Base-by-base conservation (phyloP, 2,113 vertebrate species). In the Pogonocichla stellata region DNA sequence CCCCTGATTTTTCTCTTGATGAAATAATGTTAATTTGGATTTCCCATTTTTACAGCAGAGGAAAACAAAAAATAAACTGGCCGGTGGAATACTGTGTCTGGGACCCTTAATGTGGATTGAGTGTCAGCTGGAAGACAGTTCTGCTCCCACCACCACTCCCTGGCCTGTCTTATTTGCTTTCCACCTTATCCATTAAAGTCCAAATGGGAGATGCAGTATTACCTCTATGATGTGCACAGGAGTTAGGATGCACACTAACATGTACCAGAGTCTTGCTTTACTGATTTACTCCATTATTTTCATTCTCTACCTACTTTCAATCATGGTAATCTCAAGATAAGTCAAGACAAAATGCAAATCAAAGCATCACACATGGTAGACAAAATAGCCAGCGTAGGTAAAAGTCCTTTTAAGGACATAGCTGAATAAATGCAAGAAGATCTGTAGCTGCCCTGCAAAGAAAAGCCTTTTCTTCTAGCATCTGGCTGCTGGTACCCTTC, bases 21-120 rank as follows among this genome's bases (percentile, higher is more conserved):
- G 18, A 79, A 89, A 67, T 51, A 74, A n/a, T 53, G 40, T 19
- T 48, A 53, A 48, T 72, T 75, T 72, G 31, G 8, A 77, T 81
- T 82, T 84, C 10, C 24, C 43, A 43, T 48, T 78, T 88, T 60
- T 79, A 43, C 14, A 75, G 3, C 5, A 56, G 31, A 61, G 7
- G 25, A 70, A 50, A 79, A 80, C 12, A 43, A 11, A 65, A 51
- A 57, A 69, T 19, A 47, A 48, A 5, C 9, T 57, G 19, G 8
- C 3, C 54, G 5, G 4, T 29, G 43, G 34, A 4, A 47, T 14
- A 47, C 2, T 29, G 28, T 61, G 11, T 13, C n/a, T 4, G 1
- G 18, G 10, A 14, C 3, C 2, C 8, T 86, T 61, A 62, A 34
- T 19, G 16, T 56, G 16, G 7, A 8, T 33, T 40, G 4, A 56